These are phyloP conservation scores for Aspiorhynchus laticeps DNA, from an alignment of 2,113 vertebrate genomes.

Conservation along the genomic window DNA sequence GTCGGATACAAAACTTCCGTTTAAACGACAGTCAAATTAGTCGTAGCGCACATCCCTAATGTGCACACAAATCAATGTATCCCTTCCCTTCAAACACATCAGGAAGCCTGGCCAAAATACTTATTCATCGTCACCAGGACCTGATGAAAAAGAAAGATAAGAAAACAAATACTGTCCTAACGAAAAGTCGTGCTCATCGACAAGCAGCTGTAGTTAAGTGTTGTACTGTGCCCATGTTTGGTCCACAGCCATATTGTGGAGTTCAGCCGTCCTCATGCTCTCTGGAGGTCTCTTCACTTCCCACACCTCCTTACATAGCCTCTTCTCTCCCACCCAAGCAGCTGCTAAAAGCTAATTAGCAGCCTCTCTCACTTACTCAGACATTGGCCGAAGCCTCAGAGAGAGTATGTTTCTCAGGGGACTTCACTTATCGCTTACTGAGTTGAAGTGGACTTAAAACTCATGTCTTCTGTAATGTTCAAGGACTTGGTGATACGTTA, in stretches of 20 bases:
- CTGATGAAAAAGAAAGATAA: not conserved
- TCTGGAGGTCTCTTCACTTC: conserved; percentile 9
- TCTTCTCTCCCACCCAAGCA: conserved; percentile 12
- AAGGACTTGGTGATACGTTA: not conserved
- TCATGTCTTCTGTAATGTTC: not conserved
- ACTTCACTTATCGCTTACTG: conserved; percentile 2
- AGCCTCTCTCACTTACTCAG: not conserved
- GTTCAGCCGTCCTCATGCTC: not conserved
- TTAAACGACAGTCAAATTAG: too few species aligned
- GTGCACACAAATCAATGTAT: not conserved
- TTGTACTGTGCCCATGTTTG: not conserved
- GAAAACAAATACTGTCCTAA: not conserved
- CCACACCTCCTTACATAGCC: conserved; percentile 30
- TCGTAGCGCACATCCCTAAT: too few species aligned
- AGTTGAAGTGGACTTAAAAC: not conserved
- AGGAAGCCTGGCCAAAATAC: not conserved
- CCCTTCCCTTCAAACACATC: not conserved
- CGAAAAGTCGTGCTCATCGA: not conserved
- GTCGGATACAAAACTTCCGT: too few species aligned
- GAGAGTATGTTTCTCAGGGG: not conserved
- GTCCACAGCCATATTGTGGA: conserved; percentile 24
- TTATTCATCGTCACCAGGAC: not conserved
- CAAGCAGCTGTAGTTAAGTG: not conserved
- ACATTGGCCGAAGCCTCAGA: not conserved
- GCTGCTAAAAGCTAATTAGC: conserved; percentile 33